Evolutionary conservation across 2,888 invertebrate genomes (phyloP), one percentile per base, ranked within the genome.

Genomic region (Microdon myrmicae): DNA sequence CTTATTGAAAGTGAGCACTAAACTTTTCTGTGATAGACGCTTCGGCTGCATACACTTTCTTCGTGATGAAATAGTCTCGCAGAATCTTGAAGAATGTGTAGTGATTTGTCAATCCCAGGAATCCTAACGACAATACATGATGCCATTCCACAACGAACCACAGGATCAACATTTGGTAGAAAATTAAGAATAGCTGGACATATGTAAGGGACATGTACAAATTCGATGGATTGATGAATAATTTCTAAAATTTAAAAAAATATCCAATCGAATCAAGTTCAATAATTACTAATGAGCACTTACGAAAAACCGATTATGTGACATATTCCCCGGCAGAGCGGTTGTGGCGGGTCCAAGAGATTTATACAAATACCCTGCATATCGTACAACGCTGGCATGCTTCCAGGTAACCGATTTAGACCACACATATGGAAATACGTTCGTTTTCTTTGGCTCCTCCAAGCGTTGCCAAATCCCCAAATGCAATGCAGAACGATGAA

Each of bases 401-500:
- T 87, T 85, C 88, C 92, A 96, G 32, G 91, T 80, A 35, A 85
- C 83, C 13, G 76, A 74, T 7, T 82, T 83, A 12, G 82, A 82
- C 87, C 87, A 88, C 25, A 60, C 39, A 1, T 59, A 34, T 2
- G 68, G 67, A 1, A 55, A 32, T 2, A 54, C 34, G 12, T 60
- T 66, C 14, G 48, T 43, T 37, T 41, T 38, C 1, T 69, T 51
- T 2, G 72, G 68, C 2, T 72, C 67, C 47, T 78, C 79, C 29
- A 79, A 59, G 3, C 76, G 75, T 9, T 70, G 72, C 79, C 80
- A 80, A 41, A 73, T 72, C 3, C 96, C 96, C 35, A 97, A 84
- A 80, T 98, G 97, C 35, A 92, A 80, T 1, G 96, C 90, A 54
- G 94, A 90, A 71, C 93, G 85, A 78, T 98, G 97, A 59, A 96